Evolutionary conservation across 2,888 invertebrate species (phyloP).

Genomic region (Ophion obscuratus): DNA sequence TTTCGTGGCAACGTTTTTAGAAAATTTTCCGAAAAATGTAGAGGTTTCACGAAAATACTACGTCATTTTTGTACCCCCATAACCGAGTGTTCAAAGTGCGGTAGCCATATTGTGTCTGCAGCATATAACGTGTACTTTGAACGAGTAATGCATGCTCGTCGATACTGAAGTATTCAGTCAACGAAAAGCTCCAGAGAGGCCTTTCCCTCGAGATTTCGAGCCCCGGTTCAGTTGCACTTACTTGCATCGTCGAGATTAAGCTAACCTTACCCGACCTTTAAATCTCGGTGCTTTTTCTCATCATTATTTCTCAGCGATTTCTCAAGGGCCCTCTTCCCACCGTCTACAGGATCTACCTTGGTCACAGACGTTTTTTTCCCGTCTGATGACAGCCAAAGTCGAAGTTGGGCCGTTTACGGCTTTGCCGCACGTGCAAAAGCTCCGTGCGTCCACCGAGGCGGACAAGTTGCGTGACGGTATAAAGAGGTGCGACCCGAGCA

Average conservation of each 20-base stretch:
- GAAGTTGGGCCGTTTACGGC: slow-evolving; percentile 71
- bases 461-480: slow-evolving; percentile 14
- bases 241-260: slow-evolving; percentile 21
- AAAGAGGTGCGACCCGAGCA: slow-evolving; percentile 30
- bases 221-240: slow-evolving; percentile 24
- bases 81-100: background rate
- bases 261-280: slow-evolving; percentile 14
- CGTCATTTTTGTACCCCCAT: no score
- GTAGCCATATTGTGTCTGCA: background rate
- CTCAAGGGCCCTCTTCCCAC: slow-evolving; percentile 48
- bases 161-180: background rate
- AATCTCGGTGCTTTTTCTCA: slow-evolving; percentile 67
- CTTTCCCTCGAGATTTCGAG: slow-evolving; percentile 5
- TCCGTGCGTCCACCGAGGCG: slow-evolving; percentile 35
- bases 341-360: slow-evolving; percentile 7
- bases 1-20: no score
- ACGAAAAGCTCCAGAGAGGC: slow-evolving; percentile 16
- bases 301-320: slow-evolving; percentile 75
- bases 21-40: no score
- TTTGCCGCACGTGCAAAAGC: slow-evolving; percentile 33
- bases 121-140: background rate
- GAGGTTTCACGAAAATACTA: no score
- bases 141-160: background rate
- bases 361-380: slow-evolving; percentile 14
- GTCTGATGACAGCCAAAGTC: slow-evolving; percentile 37